These are phyloP conservation scores for Otis tarda DNA, from an alignment of 2,113 vertebrate species.

Conservation along the genomic window DNA sequence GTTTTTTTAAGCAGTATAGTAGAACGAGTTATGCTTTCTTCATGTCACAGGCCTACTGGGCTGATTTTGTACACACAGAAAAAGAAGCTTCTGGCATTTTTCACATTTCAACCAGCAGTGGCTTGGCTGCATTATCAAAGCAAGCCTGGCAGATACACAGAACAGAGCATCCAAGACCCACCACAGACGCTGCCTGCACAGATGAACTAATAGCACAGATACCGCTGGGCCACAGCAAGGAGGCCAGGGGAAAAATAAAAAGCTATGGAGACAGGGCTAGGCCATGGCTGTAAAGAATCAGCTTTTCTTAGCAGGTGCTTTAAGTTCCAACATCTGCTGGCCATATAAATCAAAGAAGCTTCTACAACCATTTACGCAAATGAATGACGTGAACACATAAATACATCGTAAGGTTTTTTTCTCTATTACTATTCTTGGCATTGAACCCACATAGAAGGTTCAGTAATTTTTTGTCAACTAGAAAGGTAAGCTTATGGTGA, in stretches of 20 bases:
- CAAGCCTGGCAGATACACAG: conserved; percentile 48
- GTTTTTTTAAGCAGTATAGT: neutral
- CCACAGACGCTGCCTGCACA: conserved; percentile 72
- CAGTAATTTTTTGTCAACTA: neutral
- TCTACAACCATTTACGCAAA: conserved; percentile 66
- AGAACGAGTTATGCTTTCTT: conserved; percentile 29
- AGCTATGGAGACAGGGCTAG: conserved; percentile 51
- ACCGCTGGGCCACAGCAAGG: conserved; percentile 72
- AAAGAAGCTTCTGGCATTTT: conserved; percentile 74
- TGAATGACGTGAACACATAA: conserved; percentile 70
- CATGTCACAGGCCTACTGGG: conserved; percentile 25
- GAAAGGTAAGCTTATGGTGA: neutral
- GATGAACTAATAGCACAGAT: conserved; percentile 68
- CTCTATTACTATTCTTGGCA: conserved; percentile 61
- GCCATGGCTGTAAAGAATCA: conserved; percentile 70
- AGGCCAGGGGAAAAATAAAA: conserved; percentile 73
- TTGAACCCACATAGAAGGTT: neutral
- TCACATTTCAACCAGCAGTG: conserved; percentile 71
- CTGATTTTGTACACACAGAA: conserved; percentile 55
- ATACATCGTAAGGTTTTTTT: conserved; percentile 53
- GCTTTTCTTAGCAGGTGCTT: conserved; percentile 82
- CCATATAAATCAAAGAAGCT: conserved; percentile 77
- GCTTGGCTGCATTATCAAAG: conserved; percentile 80
- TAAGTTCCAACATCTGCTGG: conserved; percentile 76
- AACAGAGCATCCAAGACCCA: conserved; percentile 74